Conservation (phyloP, 2,888 invertebrate genomes). For the Sussaba pulchella region DNA sequence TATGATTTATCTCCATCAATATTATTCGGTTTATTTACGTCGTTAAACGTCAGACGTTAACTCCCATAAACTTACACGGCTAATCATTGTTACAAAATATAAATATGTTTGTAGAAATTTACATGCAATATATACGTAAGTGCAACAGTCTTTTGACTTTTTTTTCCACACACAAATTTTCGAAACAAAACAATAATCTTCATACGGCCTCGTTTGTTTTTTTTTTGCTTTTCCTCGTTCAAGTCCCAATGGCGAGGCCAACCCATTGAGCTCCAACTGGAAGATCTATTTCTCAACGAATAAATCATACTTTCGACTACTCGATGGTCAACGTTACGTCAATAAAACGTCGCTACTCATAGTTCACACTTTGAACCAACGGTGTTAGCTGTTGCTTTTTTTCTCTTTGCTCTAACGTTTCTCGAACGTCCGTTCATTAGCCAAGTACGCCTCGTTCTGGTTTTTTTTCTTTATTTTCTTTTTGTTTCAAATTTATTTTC, state of each 20-base stretch:
- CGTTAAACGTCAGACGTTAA: slow-evolving; percentile 30
- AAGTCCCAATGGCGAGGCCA: not conserved
- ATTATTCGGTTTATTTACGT: slow-evolving; percentile 42
- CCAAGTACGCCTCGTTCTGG: too few species aligned
- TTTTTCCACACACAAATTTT: slow-evolving; percentile 33
- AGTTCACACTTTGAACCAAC: slow-evolving; percentile 67
- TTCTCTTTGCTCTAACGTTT: slow-evolving; percentile 53
- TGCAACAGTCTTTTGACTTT: slow-evolving; percentile 11
- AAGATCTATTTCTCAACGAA: slow-evolving; percentile 47
- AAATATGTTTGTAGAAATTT: slow-evolving; percentile 50
- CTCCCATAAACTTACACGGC: slow-evolving; percentile 52
- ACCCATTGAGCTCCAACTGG: not conserved
- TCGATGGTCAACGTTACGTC: slow-evolving; percentile 50
- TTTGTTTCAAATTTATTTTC: slow-evolving; percentile 13
- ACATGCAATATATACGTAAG: slow-evolving; percentile 35
- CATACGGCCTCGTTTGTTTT: slow-evolving; percentile 8
- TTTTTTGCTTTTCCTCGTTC: not conserved
- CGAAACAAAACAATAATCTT: slow-evolving; percentile 14
- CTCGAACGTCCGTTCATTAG: slow-evolving; percentile 59
- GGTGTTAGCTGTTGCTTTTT: slow-evolving; percentile 63
- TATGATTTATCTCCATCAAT: slow-evolving; percentile 72
- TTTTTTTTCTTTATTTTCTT: slow-evolving; percentile 15
- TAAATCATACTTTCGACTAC: slow-evolving; percentile 73
- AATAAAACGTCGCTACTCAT: slow-evolving; percentile 58
- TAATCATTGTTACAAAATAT: slow-evolving; percentile 60